These are phyloP conservation scores for Brenthis daphne DNA, from an alignment of 2,888 invertebrate genomes.

Conservation along the genomic window DNA sequence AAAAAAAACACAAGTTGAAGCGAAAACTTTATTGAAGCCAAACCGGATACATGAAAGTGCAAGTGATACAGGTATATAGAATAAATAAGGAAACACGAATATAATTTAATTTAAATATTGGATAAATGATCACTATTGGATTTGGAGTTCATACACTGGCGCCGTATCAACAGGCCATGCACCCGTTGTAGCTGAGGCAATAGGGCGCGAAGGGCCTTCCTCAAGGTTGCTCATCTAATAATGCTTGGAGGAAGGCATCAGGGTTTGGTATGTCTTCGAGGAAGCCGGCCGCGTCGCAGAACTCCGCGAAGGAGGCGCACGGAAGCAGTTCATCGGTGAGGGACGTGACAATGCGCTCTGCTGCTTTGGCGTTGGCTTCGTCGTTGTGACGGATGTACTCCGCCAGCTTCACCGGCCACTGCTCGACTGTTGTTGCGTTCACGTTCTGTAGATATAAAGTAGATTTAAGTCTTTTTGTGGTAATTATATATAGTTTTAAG, in stretches of 20 bases:
- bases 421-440: slow-evolving; percentile 86
- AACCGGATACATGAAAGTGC: slow-evolving; percentile 43
- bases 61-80: slow-evolving; percentile 16
- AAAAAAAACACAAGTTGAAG: slow-evolving; percentile 43
- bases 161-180: slow-evolving; percentile 54
- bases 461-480: too few relatives aligned
- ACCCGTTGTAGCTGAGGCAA: slow-evolving; percentile 61
- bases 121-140: slow-evolving; percentile 30
- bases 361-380: slow-evolving; percentile 92
- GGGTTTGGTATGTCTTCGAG: slow-evolving; percentile 86
- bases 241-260: slow-evolving; percentile 68
- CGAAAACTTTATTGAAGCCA: slow-evolving; percentile 49
- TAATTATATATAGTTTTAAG: too few relatives aligned
- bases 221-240: slow-evolving; percentile 69
- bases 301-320: slow-evolving; percentile 94
- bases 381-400: slow-evolving; percentile 97
- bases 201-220: slow-evolving; percentile 52
- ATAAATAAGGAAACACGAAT: neutral
- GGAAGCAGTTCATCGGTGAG: slow-evolving; percentile 95
- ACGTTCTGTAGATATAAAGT: slow-evolving; percentile 80
- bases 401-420: slow-evolving; percentile 94
- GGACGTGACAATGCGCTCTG: slow-evolving; percentile 89
- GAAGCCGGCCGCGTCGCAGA: slow-evolving; percentile 95
- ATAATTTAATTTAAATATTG: slow-evolving; percentile 1
- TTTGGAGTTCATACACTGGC: slow-evolving; percentile 35